A percentile compares a stretch with the other conserved stretches of the same genome.
Conservation (phyloP, 2,113 vertebrate genomes). For the Himantopus leucocephalus region DNA sequence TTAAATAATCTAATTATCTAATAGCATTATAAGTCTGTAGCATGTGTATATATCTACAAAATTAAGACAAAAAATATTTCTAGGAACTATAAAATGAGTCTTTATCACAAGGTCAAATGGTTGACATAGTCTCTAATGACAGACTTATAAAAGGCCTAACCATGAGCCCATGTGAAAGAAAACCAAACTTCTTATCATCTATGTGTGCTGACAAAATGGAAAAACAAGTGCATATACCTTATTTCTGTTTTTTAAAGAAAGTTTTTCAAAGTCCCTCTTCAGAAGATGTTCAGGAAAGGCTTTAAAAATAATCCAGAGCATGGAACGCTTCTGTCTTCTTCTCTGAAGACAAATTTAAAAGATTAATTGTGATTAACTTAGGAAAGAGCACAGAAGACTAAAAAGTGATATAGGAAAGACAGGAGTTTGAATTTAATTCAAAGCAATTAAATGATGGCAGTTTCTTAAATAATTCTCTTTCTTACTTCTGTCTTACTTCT, state of each 20-base stretch:
- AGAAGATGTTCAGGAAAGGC: background rate
- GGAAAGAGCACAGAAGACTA: background rate
- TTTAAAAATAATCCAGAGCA: background rate
- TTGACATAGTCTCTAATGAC: background rate
- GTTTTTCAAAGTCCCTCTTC: background rate
- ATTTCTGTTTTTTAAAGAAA: background rate
- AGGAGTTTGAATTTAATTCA: background rate
- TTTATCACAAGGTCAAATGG: background rate
- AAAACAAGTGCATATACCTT: background rate
- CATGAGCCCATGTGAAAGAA: background rate
- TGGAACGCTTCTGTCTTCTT: background rate
- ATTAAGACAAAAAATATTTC: background rate
- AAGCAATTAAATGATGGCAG: background rate
- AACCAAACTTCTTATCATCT: background rate
- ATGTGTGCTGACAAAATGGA: background rate
- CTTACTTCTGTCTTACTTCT: background rate
- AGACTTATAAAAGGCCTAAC: background rate
- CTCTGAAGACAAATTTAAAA: background rate
- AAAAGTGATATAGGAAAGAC: background rate
- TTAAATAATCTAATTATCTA: background rate
- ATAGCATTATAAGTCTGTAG: background rate
- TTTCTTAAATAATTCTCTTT: constrained; percentile 39
- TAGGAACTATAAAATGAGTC: background rate
- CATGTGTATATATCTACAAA: background rate
- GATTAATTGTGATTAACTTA: background rate